Conservation (phyloP, 1,140 invertebrate genomes). For the Druon quercuslanigerum region DNA sequence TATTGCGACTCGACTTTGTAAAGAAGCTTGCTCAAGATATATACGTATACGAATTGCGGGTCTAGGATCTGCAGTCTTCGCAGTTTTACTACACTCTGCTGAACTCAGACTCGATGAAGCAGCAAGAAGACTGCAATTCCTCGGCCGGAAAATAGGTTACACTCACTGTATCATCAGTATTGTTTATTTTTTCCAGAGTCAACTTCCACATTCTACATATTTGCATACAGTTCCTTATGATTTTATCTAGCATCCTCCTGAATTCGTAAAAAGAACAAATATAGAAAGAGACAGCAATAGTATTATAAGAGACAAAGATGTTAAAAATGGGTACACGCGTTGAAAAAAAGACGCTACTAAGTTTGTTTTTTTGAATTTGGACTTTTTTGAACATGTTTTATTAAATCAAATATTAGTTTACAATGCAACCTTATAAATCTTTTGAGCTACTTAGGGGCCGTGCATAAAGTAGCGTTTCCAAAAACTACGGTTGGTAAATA, state of each 20-base stretch:
- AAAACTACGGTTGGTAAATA: too few relatives aligned
- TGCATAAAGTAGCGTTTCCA: too few relatives aligned
- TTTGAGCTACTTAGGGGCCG: too few relatives aligned
- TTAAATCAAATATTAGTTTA: too few relatives aligned
- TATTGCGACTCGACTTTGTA: not conserved
- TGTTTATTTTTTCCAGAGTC: conserved; percentile 8
- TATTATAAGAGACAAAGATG: too few relatives aligned
- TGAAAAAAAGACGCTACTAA: too few relatives aligned
- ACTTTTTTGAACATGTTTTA: too few relatives aligned
- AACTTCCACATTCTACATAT: conserved; percentile 1
- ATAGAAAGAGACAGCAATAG: too few relatives aligned
- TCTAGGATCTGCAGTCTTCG: conserved; percentile 1
- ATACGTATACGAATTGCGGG: not conserved
- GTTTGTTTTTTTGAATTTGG: too few relatives aligned
- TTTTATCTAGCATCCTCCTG: not conserved
- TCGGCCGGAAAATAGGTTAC: not conserved
- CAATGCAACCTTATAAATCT: too few relatives aligned
- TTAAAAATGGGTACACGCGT: too few relatives aligned
- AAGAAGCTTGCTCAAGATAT: conserved; percentile 3
- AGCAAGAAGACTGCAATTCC: not conserved
- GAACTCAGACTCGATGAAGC: conserved; percentile 13
- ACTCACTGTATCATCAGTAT: not conserved
- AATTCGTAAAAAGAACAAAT: too few relatives aligned
- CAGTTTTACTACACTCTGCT: conserved; percentile 3
- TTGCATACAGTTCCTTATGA: not conserved